Conservation (phyloP, 2,113 vertebrate species). For the Porphyrio hochstetteri region DNA sequence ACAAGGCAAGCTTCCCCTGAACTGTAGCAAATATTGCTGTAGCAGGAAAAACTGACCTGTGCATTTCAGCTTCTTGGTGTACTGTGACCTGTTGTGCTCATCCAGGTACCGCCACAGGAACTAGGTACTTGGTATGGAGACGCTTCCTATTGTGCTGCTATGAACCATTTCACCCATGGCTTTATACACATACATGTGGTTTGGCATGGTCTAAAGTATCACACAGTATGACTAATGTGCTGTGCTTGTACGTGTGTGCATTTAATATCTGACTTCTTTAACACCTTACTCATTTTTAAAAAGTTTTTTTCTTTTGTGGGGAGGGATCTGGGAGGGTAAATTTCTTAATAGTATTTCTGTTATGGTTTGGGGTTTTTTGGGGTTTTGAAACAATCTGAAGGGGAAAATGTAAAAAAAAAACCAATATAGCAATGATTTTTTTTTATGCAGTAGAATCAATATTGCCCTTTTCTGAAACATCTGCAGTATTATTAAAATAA, state of each 20-base stretch:
- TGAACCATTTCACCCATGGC: slow-evolving; percentile 19
- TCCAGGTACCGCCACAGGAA: not conserved
- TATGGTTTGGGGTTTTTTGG: not conserved
- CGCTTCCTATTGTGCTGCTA: slow-evolving; percentile 61
- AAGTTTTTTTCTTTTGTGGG: slow-evolving; percentile 53
- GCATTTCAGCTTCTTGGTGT: not conserved
- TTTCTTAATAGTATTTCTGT: slow-evolving; percentile 72
- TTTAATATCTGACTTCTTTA: slow-evolving; percentile 75
- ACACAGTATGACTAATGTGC: slow-evolving; percentile 61
- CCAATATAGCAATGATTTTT: slow-evolving; percentile 72
- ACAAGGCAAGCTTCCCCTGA: not conserved
- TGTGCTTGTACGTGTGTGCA: slow-evolving; percentile 70
- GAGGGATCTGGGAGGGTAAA: slow-evolving; percentile 28
- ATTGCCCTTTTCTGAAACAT: slow-evolving; percentile 80
- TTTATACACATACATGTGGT: slow-evolving; percentile 69
- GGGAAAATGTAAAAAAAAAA: not conserved
- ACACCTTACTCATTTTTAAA: slow-evolving; percentile 75
- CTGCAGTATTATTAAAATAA: slow-evolving; percentile 82
- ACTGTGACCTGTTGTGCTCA: not conserved
- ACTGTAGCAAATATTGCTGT: not conserved
- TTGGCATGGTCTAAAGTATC: slow-evolving; percentile 67
- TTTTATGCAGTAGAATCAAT: slow-evolving; percentile 84
- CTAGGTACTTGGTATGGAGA: not conserved
- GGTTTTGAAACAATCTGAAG: slow-evolving; percentile 36
- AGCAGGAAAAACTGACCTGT: not conserved